These are phyloP conservation scores for Orchestes rusci DNA, from an alignment of 2,888 invertebrate species.

Conservation along the genomic window DNA sequence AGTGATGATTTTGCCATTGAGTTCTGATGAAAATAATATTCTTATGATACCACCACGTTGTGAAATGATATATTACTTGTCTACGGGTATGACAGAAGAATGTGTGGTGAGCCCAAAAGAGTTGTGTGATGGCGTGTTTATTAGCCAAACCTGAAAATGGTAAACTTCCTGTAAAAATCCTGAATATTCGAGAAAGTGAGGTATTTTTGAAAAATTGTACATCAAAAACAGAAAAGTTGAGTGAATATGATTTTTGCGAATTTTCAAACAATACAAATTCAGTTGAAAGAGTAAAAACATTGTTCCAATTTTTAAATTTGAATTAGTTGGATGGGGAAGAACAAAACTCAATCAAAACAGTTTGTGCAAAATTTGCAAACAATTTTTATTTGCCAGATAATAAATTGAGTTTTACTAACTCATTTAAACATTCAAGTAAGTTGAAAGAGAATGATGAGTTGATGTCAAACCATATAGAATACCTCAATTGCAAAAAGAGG, in stretches of 20 bases:
- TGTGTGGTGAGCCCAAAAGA: neutral
- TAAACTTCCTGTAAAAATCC: neutral
- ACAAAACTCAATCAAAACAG: neutral
- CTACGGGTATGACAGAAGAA: neutral
- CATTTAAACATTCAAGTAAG: neutral
- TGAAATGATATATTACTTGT: neutral
- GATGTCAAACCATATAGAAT: neutral
- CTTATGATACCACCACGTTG: neutral
- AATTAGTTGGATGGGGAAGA: neutral
- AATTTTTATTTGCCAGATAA: neutral
- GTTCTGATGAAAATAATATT: neutral
- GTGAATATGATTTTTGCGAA: slow-evolving; percentile 5
- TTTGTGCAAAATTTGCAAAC: neutral
- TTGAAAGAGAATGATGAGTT: neutral
- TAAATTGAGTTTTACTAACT: neutral
- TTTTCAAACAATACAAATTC: neutral
- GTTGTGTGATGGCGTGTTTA: neutral
- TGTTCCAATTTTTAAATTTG: neutral
- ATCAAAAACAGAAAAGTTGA: neutral
- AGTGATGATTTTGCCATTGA: neutral
- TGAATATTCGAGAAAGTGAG: neutral
- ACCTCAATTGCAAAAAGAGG: neutral
- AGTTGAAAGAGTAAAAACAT: neutral
- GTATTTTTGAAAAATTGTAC: neutral
- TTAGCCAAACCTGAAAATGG: neutral